Conservation (phyloP, 2,113 vertebrate species). For the Copsychus sechellarum region DNA sequence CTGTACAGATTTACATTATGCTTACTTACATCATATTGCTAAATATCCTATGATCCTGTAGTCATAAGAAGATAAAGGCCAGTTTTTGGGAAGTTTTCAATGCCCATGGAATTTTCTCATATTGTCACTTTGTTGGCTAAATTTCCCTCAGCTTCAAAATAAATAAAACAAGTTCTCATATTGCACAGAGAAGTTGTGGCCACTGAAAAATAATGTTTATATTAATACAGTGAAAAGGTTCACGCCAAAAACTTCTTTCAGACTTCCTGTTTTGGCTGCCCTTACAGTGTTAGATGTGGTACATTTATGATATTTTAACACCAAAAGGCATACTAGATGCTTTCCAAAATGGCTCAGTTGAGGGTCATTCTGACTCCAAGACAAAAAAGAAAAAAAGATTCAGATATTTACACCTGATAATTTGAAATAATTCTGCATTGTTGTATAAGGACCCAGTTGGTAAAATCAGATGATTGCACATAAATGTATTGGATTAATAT, state of each 20-base stretch:
- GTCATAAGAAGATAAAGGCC: background rate
- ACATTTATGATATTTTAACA: background rate
- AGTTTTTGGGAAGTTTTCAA: background rate
- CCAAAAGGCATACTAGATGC: rapidly evolving
- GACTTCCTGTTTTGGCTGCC: background rate
- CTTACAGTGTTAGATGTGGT: background rate
- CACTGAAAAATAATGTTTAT: background rate
- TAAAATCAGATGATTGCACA: background rate
- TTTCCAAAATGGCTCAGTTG: background rate
- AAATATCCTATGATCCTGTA: background rate
- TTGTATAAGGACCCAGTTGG: background rate
- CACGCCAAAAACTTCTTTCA: background rate
- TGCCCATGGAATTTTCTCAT: background rate
- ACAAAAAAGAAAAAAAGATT: background rate
- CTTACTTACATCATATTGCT: background rate
- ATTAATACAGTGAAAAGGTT: background rate
- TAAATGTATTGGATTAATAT: background rate
- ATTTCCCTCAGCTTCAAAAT: background rate
- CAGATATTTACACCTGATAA: background rate
- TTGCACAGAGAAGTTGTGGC: background rate
- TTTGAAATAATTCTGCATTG: background rate
- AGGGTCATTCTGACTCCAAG: background rate
- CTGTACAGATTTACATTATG: background rate
- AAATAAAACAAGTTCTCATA: background rate
- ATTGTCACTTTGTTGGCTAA: background rate